Conservation (phyloP, 2,797 vertebrate species). For the Onychomys torridus region DNA sequence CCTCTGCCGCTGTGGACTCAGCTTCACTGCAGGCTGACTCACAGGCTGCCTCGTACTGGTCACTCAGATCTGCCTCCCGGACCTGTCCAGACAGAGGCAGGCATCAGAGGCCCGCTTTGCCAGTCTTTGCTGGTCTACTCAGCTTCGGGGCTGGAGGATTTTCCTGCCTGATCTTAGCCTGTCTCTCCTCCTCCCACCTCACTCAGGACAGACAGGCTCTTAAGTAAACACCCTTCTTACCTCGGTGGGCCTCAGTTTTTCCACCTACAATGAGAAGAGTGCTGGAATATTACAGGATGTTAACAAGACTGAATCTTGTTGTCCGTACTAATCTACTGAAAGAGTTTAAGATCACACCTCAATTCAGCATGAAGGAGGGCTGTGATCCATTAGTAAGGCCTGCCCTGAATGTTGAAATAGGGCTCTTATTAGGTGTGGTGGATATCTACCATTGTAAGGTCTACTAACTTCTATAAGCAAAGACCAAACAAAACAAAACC, state of each 20-base stretch:
- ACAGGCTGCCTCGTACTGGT: conserved; percentile 94
- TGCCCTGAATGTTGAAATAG: not conserved
- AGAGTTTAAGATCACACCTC: not conserved
- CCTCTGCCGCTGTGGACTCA: conserved; percentile 93
- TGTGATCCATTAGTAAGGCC: conserved; percentile 34
- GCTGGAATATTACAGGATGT: not conserved
- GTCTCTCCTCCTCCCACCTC: not conserved
- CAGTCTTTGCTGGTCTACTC: not conserved
- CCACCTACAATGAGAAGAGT: not conserved
- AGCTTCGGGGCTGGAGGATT: not conserved
- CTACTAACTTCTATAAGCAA: conserved; percentile 25
- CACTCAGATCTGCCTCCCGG: conserved; percentile 93
- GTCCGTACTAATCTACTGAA: not conserved
- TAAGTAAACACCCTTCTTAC: not conserved
- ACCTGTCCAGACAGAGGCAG: conserved; percentile 88
- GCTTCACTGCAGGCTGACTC: conserved; percentile 94
- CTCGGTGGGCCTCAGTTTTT: not conserved
- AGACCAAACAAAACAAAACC: too few relatives aligned
- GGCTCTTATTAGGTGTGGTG: not conserved
- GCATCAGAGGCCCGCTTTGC: conserved; percentile 54
- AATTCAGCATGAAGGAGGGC: not conserved
- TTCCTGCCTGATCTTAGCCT: not conserved
- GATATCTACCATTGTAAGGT: not conserved
- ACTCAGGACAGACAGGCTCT: not conserved
- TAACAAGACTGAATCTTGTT: conserved; percentile 21